Conservation (phyloP, 2,888 invertebrate species). For the Microplitis manilae region DNA sequence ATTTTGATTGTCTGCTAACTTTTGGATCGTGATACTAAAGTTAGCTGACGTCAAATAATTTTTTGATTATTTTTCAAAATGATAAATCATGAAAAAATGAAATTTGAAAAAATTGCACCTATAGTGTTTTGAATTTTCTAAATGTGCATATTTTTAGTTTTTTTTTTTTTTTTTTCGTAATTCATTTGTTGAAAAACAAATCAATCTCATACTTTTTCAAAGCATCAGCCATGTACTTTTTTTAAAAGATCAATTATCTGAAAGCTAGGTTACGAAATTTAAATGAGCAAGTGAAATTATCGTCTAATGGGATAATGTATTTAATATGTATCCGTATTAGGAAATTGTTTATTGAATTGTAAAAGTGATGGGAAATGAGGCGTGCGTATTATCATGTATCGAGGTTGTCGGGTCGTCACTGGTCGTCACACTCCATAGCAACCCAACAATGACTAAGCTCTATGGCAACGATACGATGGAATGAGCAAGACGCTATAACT, state of each 20-base stretch:
- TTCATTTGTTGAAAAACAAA: too few relatives aligned
- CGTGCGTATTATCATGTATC: slow-evolving; percentile 49
- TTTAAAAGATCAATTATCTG: neutral
- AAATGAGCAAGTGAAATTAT: neutral
- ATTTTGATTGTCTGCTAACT: too few relatives aligned
- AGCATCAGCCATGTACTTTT: too few relatives aligned
- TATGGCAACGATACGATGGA: slow-evolving; percentile 47
- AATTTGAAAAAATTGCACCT: too few relatives aligned
- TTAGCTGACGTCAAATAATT: too few relatives aligned
- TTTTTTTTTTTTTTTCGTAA: too few relatives aligned
- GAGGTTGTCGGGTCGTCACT: slow-evolving; percentile 67
- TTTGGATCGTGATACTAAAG: too few relatives aligned
- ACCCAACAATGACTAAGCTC: slow-evolving; percentile 61
- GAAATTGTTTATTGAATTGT: slow-evolving; percentile 18
- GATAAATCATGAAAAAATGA: too few relatives aligned
- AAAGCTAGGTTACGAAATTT: neutral
- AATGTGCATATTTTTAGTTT: too few relatives aligned
- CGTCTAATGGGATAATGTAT: neutral
- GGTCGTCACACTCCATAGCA: slow-evolving; percentile 65
- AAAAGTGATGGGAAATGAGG: slow-evolving; percentile 32
- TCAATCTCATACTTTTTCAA: too few relatives aligned
- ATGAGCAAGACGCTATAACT: slow-evolving; percentile 29
- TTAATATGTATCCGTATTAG: neutral
- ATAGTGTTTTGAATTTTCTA: too few relatives aligned
- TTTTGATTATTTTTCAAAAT: too few relatives aligned